These are phyloP conservation scores for Linurgus olivaceus DNA, from an alignment of 2,797 vertebrate genomes.

Conservation along the genomic window DNA sequence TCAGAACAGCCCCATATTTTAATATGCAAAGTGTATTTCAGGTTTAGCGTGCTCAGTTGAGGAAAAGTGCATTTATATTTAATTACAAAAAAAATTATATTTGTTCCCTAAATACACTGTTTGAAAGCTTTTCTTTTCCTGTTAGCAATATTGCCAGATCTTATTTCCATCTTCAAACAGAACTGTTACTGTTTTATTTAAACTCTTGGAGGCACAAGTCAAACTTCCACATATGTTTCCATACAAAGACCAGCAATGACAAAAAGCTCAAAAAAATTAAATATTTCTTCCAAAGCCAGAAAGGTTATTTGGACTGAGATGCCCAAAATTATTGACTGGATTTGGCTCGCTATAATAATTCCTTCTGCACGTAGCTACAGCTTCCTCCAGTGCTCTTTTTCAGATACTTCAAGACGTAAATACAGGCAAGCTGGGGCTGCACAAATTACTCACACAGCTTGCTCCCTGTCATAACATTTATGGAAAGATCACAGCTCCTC, in stretches of 20 bases:
- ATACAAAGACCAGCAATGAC: neutral
- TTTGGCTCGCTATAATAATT: slow-evolving; percentile 1
- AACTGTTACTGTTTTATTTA: neutral
- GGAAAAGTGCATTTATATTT: neutral
- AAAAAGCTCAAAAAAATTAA: neutral
- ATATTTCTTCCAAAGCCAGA: neutral
- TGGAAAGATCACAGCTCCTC: neutral
- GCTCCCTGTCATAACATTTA: neutral
- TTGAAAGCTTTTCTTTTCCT: neutral
- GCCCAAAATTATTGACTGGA: neutral
- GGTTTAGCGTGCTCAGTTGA: neutral
- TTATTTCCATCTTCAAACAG: neutral
- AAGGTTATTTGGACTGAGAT: neutral
- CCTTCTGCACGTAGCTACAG: neutral
- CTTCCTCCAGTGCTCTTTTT: neutral
- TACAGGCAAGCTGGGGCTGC: neutral
- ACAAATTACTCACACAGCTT: neutral
- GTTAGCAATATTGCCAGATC: neutral
- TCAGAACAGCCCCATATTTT: neutral
- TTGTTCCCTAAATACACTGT: neutral
- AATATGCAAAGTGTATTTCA: neutral
- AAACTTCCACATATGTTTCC: neutral
- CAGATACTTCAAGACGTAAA: neutral
- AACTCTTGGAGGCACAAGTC: neutral
- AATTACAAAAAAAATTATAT: neutral